Percentiles rank a stretch among this genome's conserved stretches.
Evolutionary conservation across 2,113 vertebrate genomes (phyloP).

Genomic region (Corythoichthys intestinalis): DNA sequence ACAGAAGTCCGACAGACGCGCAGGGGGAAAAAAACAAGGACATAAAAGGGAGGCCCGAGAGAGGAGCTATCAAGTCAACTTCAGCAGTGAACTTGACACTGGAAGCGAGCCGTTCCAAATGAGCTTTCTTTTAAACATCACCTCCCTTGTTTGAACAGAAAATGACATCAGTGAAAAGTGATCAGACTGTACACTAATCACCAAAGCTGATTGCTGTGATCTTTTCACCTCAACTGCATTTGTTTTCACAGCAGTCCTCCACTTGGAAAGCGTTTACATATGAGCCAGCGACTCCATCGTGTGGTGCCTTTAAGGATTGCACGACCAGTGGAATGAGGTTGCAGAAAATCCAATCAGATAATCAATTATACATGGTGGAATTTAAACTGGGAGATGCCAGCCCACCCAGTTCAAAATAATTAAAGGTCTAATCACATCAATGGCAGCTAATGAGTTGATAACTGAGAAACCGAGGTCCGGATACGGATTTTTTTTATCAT

Average conservation of each 20-base stretch:
- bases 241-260: conserved; percentile 20
- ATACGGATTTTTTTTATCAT: too few relatives aligned
- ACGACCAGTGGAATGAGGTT: background rate
- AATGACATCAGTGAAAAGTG: conserved; percentile 12
- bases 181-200: conserved; percentile 25
- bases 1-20: conserved; percentile 24
- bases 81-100: conserved; percentile 20
- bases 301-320: conserved; percentile 45
- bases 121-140: conserved; percentile 9
- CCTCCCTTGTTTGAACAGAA: conserved; percentile 11
- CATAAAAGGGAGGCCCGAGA: conserved; percentile 4
- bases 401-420: too few relatives aligned
- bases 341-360: too few relatives aligned
- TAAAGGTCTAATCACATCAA: too few relatives aligned
- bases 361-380: background rate
- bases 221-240: conserved; percentile 15
- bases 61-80: conserved; percentile 2
- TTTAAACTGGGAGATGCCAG: too few relatives aligned
- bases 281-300: conserved; percentile 59
- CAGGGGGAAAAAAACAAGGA: conserved; percentile 1
- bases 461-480: too few relatives aligned
- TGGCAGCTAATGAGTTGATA: too few relatives aligned
- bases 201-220: conserved; percentile 21
- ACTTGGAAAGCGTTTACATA: background rate
- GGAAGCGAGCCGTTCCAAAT: background rate